Evolutionary conservation across 2,888 invertebrate species (phyloP).

Genomic region (Rhagonycha lutea): DNA sequence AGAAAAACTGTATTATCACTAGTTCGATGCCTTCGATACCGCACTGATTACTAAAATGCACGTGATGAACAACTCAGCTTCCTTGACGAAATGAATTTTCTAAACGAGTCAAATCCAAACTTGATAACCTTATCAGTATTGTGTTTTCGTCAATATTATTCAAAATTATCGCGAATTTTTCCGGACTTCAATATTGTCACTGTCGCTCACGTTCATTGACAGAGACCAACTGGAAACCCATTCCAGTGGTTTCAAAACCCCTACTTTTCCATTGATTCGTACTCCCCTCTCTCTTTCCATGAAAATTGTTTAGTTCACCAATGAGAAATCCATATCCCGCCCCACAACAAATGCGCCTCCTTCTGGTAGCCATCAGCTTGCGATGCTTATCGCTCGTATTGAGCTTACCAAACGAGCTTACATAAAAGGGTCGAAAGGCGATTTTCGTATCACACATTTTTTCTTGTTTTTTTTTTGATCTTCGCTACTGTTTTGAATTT

Average conservation of each 20-base stretch:
- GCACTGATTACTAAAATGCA: not conserved
- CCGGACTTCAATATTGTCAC: constrained; percentile 15
- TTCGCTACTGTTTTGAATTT: constrained; percentile 29
- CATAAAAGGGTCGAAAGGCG: constrained; percentile 6
- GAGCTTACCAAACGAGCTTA: constrained; percentile 20
- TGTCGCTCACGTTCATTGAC: constrained; percentile 23
- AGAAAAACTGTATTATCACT: not conserved
- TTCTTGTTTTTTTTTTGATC: constrained; percentile 18
- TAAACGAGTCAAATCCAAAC: not conserved
- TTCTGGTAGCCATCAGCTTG: constrained; percentile 55
- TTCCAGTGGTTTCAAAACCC: constrained; percentile 39
- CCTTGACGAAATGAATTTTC: not conserved
- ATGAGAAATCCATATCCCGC: constrained; percentile 41
- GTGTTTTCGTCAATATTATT: not conserved
- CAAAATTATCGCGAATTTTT: constrained; percentile 5
- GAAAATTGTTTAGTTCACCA: constrained; percentile 37
- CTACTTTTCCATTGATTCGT: constrained; percentile 50
- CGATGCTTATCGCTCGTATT: constrained; percentile 50
- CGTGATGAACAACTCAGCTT: not conserved
- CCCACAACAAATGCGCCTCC: constrained; percentile 44
- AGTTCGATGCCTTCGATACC: not conserved
- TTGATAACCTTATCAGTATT: not conserved
- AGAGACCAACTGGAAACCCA: constrained; percentile 42
- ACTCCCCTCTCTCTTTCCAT: constrained; percentile 32
- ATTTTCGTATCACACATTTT: constrained; percentile 16